Conservation (phyloP, 2,113 vertebrate species). For the Craseonycteris thonglongyai region DNA sequence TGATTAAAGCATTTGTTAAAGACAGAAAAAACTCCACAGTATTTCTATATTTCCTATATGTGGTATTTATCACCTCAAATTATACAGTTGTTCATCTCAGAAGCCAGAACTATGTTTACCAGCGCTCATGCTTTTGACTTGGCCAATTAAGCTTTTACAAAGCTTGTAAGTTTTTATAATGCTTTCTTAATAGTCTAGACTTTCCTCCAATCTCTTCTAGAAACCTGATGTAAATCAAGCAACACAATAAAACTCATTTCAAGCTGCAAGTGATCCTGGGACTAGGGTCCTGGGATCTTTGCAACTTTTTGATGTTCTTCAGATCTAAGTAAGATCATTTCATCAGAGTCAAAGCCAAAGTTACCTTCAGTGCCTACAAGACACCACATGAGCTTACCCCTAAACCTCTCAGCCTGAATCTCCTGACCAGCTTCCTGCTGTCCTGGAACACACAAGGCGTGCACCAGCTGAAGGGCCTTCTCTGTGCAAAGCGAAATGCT, state of each 20-base stretch:
- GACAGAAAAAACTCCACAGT: neutral
- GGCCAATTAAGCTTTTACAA: neutral
- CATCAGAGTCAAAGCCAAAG: neutral
- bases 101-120: neutral
- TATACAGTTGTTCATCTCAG: neutral
- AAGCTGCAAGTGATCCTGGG: neutral
- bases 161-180: neutral
- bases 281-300: neutral
- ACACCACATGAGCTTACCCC: neutral
- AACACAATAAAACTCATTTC: neutral
- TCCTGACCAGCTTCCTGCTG: neutral
- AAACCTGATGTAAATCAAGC: neutral
- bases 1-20: neutral
- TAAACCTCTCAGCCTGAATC: neutral
- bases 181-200: neutral
- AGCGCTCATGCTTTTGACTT: neutral
- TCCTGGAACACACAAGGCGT: neutral
- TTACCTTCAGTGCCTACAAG: neutral
- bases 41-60: neutral
- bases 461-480: neutral
- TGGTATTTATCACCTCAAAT: neutral
- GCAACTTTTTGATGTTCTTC: neutral
- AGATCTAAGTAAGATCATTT: neutral
- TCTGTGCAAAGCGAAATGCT: neutral
- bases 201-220: neutral